A percentile compares a stretch with the other conserved stretches of the same genome.
These are phyloP conservation scores for Baccha elongata DNA, from an alignment of 2,888 invertebrate species.

Conservation along the genomic window DNA sequence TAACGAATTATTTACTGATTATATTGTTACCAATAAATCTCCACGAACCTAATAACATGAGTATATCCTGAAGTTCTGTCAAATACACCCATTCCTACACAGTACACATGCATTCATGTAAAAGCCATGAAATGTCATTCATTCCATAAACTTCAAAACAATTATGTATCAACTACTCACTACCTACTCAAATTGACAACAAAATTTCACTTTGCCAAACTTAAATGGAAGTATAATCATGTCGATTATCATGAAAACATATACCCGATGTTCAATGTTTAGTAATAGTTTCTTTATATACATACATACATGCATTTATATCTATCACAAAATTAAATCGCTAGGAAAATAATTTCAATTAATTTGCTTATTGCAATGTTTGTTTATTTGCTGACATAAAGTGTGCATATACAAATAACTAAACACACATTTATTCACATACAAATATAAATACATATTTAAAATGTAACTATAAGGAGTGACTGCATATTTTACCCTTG, in stretches of 20 bases:
- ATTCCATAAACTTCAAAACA: conserved; percentile 11
- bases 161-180: background rate
- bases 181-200: conserved; percentile 14
- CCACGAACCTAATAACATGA: background rate
- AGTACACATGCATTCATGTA: background rate
- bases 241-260: background rate
- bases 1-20: conserved; percentile 65
- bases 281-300: background rate
- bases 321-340: conserved; percentile 47
- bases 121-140: conserved; percentile 8
- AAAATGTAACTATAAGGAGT: background rate
- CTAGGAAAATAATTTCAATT: conserved; percentile 67
- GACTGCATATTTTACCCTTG: conserved; percentile 30
- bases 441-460: background rate
- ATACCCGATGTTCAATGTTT: background rate
- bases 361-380: conserved; percentile 67
- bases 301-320: too few relatives aligned
- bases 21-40: conserved; percentile 59
- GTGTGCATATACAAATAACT: conserved; percentile 9
- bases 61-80: background rate
- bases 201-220: conserved; percentile 8
- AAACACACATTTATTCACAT: background rate
- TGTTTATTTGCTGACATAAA: conserved; percentile 58
- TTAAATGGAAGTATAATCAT: background rate
- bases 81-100: background rate